Evolutionary conservation across 1,140 invertebrate genomes (phyloP), one percentile per base, ranked within the genome.

Genomic region (Drosophila busckii): DNA sequence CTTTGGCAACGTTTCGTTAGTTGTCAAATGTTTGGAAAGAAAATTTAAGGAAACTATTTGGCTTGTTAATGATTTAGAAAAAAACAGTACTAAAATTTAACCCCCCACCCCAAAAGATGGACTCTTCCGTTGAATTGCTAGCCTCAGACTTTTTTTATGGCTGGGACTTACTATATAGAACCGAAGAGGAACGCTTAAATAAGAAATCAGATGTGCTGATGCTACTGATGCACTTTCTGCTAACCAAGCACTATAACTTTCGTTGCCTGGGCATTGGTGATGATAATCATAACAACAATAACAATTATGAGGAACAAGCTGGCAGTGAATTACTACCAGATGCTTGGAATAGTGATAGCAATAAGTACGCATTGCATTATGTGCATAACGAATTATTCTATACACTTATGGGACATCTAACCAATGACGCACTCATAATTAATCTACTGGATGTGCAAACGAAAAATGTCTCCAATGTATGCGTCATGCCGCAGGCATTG

Each of bases 201-300:
- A 90, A 89, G 59, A 93, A 94, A 84, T 89, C 92, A 63, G 93
- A 94, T 85, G 86, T 93, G 26, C 75, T 94, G 12, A 85, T 93
- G 42, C 88, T 91, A 9, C 90, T 94, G 29, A 87, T 91, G 17
- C 93, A 94, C 78, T 93, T 92, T 89, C 90, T 91, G 78, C 83
- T 94, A 1, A 88, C 91, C 1, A 93, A 92, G 84, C 90, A 90
- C 83, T 91, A 90, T 17, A 48, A 49, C 2, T 93, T 93, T 60
- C 89, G 89, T 60, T 93, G 91, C 63, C 88, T 94, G 50, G 93
- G 93, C 37, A 83, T 92, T 19, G 92, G 92, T 3, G 92, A 94
- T 84, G 89, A 90, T 89, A 91, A 90, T 84, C 89, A 87, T 13
- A 83, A 91, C 13, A 84, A 90, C 49, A 88, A 88, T 16, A 87